Base-by-base conservation (phyloP, 2,888 invertebrate species). In the Campoplex nolae region DNA sequence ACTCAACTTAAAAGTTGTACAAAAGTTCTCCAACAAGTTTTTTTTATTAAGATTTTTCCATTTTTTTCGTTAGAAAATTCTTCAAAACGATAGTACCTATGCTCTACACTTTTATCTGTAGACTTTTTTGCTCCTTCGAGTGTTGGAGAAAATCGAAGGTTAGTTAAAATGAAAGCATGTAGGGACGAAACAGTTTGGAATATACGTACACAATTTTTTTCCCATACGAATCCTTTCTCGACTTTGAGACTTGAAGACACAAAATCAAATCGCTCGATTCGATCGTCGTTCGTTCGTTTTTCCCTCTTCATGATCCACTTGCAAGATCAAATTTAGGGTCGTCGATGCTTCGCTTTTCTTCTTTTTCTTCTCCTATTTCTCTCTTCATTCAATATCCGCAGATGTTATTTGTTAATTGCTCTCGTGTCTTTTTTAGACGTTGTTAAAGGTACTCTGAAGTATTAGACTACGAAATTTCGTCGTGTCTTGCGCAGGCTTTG, bases 371-470 rank as follows among this genome's bases (percentile, higher is more conserved):
- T n/a, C 48, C 3, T 45, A 51, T 62, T 32, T 48, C 70, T 35
- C 13, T 67, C 38, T 13, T 68, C 75, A 51, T 38, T 68, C 38
- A 54, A 70, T 45, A 84, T 84, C 84, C 87, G 84, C 87, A 87
- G 84, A 76, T 84, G 45, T 8, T 74, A 78, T 58, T 82, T 75
- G 84, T 84, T 84, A 83, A 87, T 87, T 75, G 82, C 75, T 87
- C 74, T 84, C 84, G 51, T 77, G 38, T 68, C 45, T 56, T 51
- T 35, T 71, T 70, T 83, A 54, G 76, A 82, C 81, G 81, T 87
- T 73, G 77, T 87, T 84, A 75, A 76, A 84, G 86, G 84, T 87
- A 86, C 86, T 84, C 81, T 84, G 84, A 84, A 87, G 86, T 87
- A 84, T 84, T 84, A 82, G 65, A 75, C 84, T 84, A 87, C 71